Evolutionary conservation across 2,888 invertebrate species (phyloP).

Genomic region (Isoperla grammatica): DNA sequence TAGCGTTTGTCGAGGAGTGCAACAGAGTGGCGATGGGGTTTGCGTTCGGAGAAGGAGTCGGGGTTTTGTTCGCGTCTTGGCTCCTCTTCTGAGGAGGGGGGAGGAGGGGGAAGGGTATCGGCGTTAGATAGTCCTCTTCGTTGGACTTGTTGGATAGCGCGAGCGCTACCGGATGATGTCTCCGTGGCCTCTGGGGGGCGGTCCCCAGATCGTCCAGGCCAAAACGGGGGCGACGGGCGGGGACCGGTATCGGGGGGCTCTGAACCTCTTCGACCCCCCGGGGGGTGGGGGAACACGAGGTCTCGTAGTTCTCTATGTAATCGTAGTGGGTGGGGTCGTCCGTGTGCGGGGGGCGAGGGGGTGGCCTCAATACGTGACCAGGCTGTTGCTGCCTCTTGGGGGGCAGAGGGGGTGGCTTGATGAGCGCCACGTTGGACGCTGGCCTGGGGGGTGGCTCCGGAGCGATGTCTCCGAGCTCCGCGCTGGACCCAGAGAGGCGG

Average conservation of each 20-base stretch:
- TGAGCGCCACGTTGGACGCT: constrained; percentile 52
- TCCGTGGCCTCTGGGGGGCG: constrained; percentile 44
- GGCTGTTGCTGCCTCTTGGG: constrained; percentile 59
- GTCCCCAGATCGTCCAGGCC: constrained; percentile 43
- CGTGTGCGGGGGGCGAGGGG: constrained; percentile 56
- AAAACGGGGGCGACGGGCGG: constrained; percentile 50
- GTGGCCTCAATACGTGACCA: constrained; percentile 56
- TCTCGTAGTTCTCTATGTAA: constrained; percentile 48
- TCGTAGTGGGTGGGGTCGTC: constrained; percentile 51
- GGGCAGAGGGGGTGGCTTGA: constrained; percentile 66
- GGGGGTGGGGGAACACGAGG: constrained; percentile 32
- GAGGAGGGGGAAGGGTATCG: constrained; percentile 56
- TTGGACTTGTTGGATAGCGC: constrained; percentile 49
- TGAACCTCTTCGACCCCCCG: constrained; percentile 37
- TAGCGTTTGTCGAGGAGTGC: constrained; percentile 44
- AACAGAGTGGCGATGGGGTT: constrained; percentile 43
- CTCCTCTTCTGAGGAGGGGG: constrained; percentile 45
- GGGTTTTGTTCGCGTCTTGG: constrained; percentile 14
- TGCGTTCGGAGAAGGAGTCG: constrained; percentile 26
- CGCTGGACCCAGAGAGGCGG: constrained; percentile 36
- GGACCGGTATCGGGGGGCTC: constrained; percentile 57
- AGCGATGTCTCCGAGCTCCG: constrained; percentile 43
- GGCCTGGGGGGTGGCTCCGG: constrained; percentile 66
- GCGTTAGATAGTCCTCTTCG: constrained; percentile 61
- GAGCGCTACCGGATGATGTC: constrained; percentile 42